These are phyloP conservation scores for Probosciger aterrimus DNA, from an alignment of 2,113 vertebrate genomes.

Conservation along the genomic window DNA sequence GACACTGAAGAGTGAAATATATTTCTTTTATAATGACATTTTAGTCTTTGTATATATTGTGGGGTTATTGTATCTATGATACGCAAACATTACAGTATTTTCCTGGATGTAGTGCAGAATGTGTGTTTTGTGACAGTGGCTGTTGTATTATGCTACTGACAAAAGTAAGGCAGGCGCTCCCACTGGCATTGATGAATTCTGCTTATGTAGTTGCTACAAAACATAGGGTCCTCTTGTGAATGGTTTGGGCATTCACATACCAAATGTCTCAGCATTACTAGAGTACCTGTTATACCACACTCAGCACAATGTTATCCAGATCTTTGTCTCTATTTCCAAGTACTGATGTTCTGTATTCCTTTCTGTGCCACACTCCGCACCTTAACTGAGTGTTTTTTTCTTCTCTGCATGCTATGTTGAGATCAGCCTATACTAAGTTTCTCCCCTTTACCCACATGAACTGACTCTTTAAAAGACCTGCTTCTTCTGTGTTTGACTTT, in stretches of 20 bases:
- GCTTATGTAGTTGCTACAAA: constrained; percentile 41
- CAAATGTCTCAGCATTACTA: constrained; percentile 51
- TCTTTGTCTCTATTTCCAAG: constrained; percentile 42
- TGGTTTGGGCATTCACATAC: constrained; percentile 39
- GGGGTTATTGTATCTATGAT: not conserved
- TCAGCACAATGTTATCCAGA: constrained; percentile 23
- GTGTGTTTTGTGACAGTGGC: constrained; percentile 45
- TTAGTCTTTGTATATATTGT: not conserved
- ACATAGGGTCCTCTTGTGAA: constrained; percentile 45
- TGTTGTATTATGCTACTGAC: constrained; percentile 37
- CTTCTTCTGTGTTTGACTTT: not conserved
- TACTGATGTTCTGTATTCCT: not conserved
- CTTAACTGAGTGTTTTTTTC: not conserved
- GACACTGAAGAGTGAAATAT: not conserved
- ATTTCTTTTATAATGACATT: not conserved
- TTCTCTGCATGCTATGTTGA: not conserved
- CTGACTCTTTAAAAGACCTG: not conserved
- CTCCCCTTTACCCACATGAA: not conserved
- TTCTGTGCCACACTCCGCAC: not conserved
- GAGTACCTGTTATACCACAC: constrained; percentile 32
- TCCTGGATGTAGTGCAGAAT: constrained; percentile 14
- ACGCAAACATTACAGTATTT: constrained; percentile 16
- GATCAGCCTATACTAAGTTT: not conserved
- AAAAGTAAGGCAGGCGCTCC: constrained; percentile 46
- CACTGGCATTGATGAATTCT: constrained; percentile 50